These are phyloP conservation scores for Gallinago paraguaiae DNA, from an alignment of 2,113 vertebrate genomes.

Conservation along the genomic window DNA sequence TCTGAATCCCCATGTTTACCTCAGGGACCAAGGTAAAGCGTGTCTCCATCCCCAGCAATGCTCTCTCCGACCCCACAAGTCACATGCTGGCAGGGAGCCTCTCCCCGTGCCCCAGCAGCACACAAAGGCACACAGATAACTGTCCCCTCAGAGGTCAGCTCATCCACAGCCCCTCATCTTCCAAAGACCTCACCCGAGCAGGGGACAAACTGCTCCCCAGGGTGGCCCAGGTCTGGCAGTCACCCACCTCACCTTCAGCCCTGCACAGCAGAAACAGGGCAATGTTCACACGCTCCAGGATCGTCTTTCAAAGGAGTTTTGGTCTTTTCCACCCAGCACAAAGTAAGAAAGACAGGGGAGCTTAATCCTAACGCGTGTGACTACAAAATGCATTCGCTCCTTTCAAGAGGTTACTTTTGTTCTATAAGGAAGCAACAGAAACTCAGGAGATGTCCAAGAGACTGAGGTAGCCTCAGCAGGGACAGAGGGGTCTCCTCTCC, in stretches of 20 bases:
- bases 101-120: rapidly evolving
- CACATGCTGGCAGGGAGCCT: rapidly evolving
- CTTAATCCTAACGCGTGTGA: neutral
- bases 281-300: rapidly evolving
- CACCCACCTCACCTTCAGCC: rapidly evolving
- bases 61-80: neutral
- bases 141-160: neutral
- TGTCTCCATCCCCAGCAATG: rapidly evolving
- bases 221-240: neutral
- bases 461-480: neutral
- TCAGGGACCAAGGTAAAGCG: rapidly evolving
- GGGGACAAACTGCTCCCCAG: rapidly evolving
- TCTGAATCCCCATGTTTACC: rapidly evolving
- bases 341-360: neutral
- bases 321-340: neutral
- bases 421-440: neutral
- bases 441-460: neutral
- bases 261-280: neutral
- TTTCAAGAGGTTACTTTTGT: neutral
- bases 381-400: rapidly evolving
- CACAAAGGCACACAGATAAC: neutral
- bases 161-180: neutral
- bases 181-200: neutral
- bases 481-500: neutral
- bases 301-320: neutral